These are phyloP conservation scores for Dryococelus australis DNA, from an alignment of 2,888 invertebrate species.

Conservation along the genomic window DNA sequence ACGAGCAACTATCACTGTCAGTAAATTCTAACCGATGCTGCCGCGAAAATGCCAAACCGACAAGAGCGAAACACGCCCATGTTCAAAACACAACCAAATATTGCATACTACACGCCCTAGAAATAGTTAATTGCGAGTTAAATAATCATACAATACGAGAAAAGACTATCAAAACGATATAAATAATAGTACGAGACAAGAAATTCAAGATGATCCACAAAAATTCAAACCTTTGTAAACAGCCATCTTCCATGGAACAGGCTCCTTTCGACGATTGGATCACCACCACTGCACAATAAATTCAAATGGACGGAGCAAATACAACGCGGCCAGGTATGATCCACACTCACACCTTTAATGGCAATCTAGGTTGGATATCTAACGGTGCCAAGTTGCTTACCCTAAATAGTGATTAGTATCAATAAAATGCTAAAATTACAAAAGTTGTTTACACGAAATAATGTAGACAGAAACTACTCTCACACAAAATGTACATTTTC, in stretches of 20 bases:
- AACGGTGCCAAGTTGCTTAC: no score
- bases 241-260: conserved; percentile 11
- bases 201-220: background rate
- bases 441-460: no score
- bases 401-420: no score
- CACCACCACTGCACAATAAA: background rate
- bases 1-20: background rate
- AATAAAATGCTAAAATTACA: no score
- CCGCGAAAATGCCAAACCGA: background rate
- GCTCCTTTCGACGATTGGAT: background rate
- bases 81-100: background rate
- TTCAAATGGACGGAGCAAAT: background rate
- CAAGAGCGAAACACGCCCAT: background rate
- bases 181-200: background rate
- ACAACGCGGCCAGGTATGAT: no score
- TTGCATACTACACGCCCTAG: background rate
- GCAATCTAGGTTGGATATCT: no score
- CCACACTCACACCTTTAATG: no score
- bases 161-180: background rate
- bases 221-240: conserved; percentile 16
- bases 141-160: background rate
- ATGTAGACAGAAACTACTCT: no score
- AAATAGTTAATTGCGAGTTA: background rate
- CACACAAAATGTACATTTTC: no score
- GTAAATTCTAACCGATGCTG: background rate